A percentile compares a stretch with the other conserved stretches of the same genome.
These are phyloP conservation scores for Aplodontia rufa DNA, from an alignment of 2,113 vertebrate genomes.

Conservation along the genomic window DNA sequence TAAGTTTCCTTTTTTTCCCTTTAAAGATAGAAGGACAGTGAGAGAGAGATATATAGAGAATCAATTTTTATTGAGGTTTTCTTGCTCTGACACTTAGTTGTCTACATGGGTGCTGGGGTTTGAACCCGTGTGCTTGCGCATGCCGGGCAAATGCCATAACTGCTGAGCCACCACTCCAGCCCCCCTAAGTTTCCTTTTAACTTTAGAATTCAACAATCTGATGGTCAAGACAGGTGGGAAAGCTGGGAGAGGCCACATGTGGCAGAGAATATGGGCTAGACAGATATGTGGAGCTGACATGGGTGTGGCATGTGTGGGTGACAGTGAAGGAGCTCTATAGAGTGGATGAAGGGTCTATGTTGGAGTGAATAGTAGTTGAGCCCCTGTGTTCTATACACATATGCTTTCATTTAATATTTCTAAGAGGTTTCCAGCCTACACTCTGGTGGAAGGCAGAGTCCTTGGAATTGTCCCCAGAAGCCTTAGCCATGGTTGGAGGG, in stretches of 20 bases:
- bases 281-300: neutral
- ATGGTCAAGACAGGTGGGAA: neutral
- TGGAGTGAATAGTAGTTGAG: neutral
- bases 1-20: slow-evolving; percentile 44
- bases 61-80: too few relatives aligned
- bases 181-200: slow-evolving; percentile 40
- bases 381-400: neutral
- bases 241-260: neutral
- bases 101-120: too few relatives aligned
- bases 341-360: neutral
- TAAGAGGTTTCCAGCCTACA: slow-evolving; percentile 5
- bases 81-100: too few relatives aligned
- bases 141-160: too few relatives aligned
- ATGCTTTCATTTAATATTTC: neutral
- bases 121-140: too few relatives aligned
- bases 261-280: neutral
- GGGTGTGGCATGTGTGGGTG: neutral
- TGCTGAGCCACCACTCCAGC: too few relatives aligned
- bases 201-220: slow-evolving; percentile 38
- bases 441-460: neutral
- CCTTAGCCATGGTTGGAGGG: neutral
- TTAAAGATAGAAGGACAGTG: too few relatives aligned
- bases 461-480: neutral
- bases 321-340: neutral
- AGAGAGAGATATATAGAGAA: too few relatives aligned